Conservation (phyloP, 2,888 invertebrate species). For the Pemphredon lugubris region DNA sequence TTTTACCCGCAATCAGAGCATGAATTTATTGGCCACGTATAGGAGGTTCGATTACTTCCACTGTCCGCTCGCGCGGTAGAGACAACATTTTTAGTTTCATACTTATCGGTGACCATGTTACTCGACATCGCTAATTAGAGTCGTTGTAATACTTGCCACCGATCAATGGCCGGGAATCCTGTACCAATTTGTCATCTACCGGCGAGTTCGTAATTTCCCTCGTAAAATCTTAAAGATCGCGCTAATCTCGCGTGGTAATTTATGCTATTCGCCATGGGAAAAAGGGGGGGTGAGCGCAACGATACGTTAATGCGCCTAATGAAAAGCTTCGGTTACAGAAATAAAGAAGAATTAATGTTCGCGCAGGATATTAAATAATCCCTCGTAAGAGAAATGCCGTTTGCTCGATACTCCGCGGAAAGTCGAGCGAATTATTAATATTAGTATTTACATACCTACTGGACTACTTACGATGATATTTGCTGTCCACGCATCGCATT, state of each 20-base stretch:
- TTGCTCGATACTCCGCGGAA: neutral
- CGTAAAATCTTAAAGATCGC: constrained; percentile 36
- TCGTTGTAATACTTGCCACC: constrained; percentile 51
- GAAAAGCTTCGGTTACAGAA: constrained; percentile 33
- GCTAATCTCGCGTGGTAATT: constrained; percentile 40
- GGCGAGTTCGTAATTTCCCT: constrained; percentile 48
- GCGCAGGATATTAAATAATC: constrained; percentile 20
- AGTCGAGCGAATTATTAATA: neutral
- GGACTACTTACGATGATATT: neutral
- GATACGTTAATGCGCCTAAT: constrained; percentile 51
- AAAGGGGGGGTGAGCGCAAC: constrained; percentile 9
- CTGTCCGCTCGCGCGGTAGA: constrained; percentile 38
- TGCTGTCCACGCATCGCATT: neutral
- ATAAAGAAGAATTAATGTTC: constrained; percentile 40
- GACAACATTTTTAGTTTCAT: constrained; percentile 21
- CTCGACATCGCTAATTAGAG: constrained; percentile 57
- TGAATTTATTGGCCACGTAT: constrained; percentile 63
- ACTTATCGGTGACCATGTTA: constrained; percentile 58
- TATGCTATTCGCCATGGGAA: constrained; percentile 41
- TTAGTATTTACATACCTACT: constrained; percentile 18
- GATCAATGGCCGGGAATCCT: constrained; percentile 56
- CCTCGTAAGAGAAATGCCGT: constrained; percentile 12
- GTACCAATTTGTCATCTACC: constrained; percentile 58
- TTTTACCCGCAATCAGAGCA: constrained; percentile 70
- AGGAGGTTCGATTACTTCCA: constrained; percentile 51